These are phyloP conservation scores for Meleagris gallopavo DNA, from an alignment of 2,113 vertebrate species.

Conservation along the genomic window DNA sequence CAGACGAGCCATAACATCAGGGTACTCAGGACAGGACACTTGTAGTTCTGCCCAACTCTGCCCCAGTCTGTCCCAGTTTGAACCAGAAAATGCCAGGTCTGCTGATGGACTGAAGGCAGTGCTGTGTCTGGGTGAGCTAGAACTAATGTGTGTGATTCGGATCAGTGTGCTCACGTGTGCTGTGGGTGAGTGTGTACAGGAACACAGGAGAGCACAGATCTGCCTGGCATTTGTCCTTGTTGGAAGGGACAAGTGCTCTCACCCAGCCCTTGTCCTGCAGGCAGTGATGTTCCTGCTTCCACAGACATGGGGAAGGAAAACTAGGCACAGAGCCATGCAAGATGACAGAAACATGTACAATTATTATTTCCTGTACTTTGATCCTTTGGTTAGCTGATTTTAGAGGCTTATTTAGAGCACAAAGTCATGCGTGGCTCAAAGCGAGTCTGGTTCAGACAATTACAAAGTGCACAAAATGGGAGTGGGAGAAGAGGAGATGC, in stretches of 20 bases:
- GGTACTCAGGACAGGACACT: fast-evolving
- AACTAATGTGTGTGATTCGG: neutral
- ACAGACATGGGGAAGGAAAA: neutral
- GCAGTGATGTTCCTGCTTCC: neutral
- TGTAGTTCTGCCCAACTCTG: neutral
- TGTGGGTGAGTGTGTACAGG: neutral
- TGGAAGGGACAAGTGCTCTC: neutral
- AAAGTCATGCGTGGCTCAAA: fast-evolving
- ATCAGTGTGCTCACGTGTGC: neutral
- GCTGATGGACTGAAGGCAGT: neutral
- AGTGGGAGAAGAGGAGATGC: neutral
- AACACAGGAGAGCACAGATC: neutral
- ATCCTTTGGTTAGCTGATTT: neutral
- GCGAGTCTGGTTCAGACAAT: neutral
- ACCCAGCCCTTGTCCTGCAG: neutral
- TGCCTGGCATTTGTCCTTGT: fast-evolving
- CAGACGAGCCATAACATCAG: fast-evolving
- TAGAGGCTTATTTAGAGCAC: neutral
- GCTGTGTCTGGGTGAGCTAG: neutral
- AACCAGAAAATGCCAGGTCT: neutral
- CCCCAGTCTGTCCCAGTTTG: neutral
- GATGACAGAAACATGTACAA: neutral
- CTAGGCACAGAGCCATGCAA: neutral
- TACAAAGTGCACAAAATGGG: fast-evolving
- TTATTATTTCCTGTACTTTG: neutral